Percentiles rank a stretch among this genome's conserved stretches.
phyloP scores from a whole-genome alignment of 2,888 invertebrate species.

The Dichetophora obliterata region DNA sequence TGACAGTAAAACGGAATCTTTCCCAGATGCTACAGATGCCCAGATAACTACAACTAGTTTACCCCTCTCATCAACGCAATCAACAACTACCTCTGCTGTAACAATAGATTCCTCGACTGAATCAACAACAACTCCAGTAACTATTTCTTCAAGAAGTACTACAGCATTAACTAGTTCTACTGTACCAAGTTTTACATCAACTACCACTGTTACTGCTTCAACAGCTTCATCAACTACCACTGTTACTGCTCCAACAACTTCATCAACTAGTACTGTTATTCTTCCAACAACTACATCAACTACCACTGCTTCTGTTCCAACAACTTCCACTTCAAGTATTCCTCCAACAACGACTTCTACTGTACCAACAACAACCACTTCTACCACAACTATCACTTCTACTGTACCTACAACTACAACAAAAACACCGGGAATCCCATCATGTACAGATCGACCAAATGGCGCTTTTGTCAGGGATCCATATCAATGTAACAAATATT shows the following conservation, averaged over 20 bases:
- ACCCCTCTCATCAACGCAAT: neutral
- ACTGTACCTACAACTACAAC: neutral
- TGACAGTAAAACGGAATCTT: neutral
- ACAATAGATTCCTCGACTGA: too few relatives aligned
- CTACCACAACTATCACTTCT: neutral
- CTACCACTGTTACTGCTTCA: too few relatives aligned
- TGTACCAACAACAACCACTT: neutral
- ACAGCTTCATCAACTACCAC: neutral
- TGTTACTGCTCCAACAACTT: neutral
- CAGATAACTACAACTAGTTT: neutral
- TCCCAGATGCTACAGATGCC: neutral
- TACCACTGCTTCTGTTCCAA: neutral
- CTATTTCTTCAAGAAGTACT: too few relatives aligned
- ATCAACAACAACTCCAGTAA: too few relatives aligned
- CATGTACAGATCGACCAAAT: conserved; percentile 22
- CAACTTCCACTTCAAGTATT: neutral
- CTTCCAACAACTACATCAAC: neutral
- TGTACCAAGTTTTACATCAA: too few relatives aligned
- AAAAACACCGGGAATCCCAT: neutral
- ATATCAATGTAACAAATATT: conserved; percentile 35
- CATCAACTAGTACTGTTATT: too few relatives aligned
- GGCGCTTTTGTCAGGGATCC: conserved; percentile 33
- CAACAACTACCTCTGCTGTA: neutral
- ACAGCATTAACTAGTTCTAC: too few relatives aligned
- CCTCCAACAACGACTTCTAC: neutral